Evolutionary conservation across 2,888 invertebrate species (phyloP).

Genomic region (Cephus sareptanus): DNA sequence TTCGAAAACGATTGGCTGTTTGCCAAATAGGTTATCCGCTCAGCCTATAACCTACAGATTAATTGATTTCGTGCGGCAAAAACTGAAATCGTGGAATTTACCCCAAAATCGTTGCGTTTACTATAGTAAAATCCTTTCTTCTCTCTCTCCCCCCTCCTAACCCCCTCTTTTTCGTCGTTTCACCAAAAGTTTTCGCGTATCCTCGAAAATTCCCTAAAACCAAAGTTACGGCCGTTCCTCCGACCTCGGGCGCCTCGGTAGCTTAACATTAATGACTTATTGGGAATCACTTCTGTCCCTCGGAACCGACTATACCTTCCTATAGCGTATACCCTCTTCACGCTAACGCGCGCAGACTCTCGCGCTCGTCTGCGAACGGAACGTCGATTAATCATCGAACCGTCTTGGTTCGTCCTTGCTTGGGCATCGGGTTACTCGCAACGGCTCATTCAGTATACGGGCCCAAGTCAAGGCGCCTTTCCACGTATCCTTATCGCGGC

Average conservation of each 20-base stretch:
- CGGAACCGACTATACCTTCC: background rate
- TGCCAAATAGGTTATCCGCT: conserved; percentile 30
- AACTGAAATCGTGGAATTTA: conserved; percentile 12
- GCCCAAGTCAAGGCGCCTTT: conserved; percentile 32
- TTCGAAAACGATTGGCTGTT: conserved; percentile 35
- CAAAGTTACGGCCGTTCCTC: too few relatives aligned
- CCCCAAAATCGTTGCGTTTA: too few relatives aligned
- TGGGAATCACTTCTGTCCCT: background rate
- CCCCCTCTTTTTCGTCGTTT: too few relatives aligned
- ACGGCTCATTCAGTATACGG: conserved; percentile 38
- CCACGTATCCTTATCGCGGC: conserved; percentile 34
- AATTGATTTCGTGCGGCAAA: conserved; percentile 45
- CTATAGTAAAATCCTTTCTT: too few relatives aligned
- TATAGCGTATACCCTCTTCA: background rate
- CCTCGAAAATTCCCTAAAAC: too few relatives aligned
- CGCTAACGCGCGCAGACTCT: background rate
- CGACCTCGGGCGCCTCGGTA: too few relatives aligned
- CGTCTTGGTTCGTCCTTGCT: conserved; percentile 25
- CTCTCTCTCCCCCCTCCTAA: too few relatives aligned
- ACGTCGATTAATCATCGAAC: conserved; percentile 31
- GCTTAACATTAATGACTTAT: background rate
- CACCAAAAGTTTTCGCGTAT: too few relatives aligned
- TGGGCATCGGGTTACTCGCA: conserved; percentile 33
- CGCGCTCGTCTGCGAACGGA: background rate
- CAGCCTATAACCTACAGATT: conserved; percentile 36